Conservation (phyloP, 2,113 vertebrate genomes). For the Nymphicus hollandicus region DNA sequence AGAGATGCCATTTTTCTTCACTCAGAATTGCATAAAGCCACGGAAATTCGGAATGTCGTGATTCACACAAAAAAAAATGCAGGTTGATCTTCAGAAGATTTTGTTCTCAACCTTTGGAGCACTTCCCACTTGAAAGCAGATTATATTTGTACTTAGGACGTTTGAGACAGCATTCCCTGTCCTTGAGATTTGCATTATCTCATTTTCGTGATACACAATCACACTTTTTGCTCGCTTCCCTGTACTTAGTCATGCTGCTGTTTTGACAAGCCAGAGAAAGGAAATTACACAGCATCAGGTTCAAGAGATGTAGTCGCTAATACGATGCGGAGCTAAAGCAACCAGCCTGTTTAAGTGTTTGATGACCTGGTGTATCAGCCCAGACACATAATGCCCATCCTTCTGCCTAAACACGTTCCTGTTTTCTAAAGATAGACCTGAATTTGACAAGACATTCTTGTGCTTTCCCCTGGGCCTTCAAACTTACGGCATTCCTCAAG, state of each 20-base stretch:
- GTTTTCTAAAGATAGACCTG: background rate
- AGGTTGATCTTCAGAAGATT: background rate
- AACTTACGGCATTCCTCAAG: background rate
- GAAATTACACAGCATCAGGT: background rate
- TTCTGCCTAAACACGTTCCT: background rate
- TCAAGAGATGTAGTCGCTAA: background rate
- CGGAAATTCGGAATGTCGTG: background rate
- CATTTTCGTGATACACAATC: background rate
- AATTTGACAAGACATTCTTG: background rate
- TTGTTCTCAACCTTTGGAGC: slow-evolving; percentile 16
- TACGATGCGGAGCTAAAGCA: background rate
- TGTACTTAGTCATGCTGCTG: background rate
- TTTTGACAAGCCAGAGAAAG: background rate
- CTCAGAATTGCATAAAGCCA: background rate
- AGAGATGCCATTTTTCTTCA: background rate
- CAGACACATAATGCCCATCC: background rate
- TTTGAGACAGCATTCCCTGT: background rate
- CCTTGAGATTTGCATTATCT: background rate
- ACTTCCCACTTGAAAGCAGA: slow-evolving; percentile 11
- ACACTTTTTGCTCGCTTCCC: background rate
- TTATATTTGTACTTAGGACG: background rate
- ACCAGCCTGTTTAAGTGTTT: background rate
- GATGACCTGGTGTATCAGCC: background rate
- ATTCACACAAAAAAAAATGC: background rate
- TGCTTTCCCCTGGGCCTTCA: background rate